These are phyloP conservation scores for Sebastes hubbsi DNA, from an alignment of 2,797 vertebrate genomes.

Conservation along the genomic window DNA sequence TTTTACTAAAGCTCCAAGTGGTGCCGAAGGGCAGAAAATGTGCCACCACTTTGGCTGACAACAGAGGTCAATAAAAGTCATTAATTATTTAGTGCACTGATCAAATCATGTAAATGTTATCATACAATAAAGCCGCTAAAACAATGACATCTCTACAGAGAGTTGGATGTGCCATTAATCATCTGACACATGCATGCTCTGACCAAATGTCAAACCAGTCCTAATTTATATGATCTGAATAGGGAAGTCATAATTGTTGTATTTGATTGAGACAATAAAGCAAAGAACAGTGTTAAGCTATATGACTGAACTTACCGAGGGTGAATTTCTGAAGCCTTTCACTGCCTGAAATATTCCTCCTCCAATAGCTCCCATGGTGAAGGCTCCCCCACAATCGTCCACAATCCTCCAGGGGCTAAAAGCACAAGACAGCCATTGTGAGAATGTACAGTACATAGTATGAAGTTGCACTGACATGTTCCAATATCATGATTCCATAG, in stretches of 20 bases:
- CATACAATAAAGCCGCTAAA: not conserved
- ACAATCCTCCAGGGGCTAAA: constrained; percentile 97
- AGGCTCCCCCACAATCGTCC: constrained; percentile 96
- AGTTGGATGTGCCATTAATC: not conserved
- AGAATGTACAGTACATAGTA: not conserved
- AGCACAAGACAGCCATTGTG: not conserved
- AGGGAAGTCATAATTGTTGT: not conserved
- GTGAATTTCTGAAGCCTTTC: constrained; percentile 96
- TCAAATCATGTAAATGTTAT: not conserved
- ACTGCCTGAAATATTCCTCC: constrained; percentile 97
- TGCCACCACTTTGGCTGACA: not conserved
- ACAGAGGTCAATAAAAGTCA: not conserved
- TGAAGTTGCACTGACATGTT: not conserved
- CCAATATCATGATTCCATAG: not conserved
- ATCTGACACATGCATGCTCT: not conserved
- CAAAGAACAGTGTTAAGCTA: not conserved
- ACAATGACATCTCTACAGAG: not conserved
- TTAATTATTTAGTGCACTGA: not conserved
- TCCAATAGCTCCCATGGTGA: constrained; percentile 97
- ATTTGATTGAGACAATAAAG: not conserved
- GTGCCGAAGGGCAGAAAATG: not conserved
- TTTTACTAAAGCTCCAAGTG: not conserved
- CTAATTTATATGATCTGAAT: not conserved
- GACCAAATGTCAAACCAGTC: not conserved
- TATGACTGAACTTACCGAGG: constrained; percentile 85